Base-by-base conservation (phyloP, 2,888 invertebrate species). In the Cartodere bifasciata region DNA sequence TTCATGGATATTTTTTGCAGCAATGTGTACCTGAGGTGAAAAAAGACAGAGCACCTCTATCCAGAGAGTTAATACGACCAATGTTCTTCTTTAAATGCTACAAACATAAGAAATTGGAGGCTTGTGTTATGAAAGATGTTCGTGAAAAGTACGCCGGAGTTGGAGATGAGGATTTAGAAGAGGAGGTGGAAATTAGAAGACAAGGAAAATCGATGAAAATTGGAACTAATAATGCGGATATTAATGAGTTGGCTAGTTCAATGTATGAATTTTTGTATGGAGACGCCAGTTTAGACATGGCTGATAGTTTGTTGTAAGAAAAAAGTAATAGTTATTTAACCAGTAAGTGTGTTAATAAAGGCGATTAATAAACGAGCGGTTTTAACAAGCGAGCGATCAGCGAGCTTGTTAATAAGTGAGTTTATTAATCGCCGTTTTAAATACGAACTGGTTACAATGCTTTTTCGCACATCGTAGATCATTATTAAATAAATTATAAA, bases 81-180 rank as follows among this genome's bases (percentile, higher is more conserved):
- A 75, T 75, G 70, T 75, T 76, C 63, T 77, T 77, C 66, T 77
- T 77, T 65, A 68, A 74, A 35, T 77, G 76, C 44, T 77, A 77
- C 55, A 76, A 76, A 67, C 75, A 77, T 58, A 76, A 77, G 60
- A 77, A 77, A 48, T 48, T 77, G 29, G 76, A 77, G 50, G 74
- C 75, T 0, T 77, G 76, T 50, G 72, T 76, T 39, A 74, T 77
- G 75, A 76, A 76, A 47, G 76, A 77, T 45, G 72, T 77, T 32
- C 63, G 74, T 13, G 75, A 76, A 39, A 66, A 72, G 31, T 73
- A 71, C 52, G 60, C 69, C 7, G 54, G 53, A 3, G 55, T 58
- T 2, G 60, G 65, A 36, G 72, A 72, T 34, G 71, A 71, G 23
- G 70, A 71, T 33, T 56, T 71, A 28, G 72, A 72, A 13, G 45